A percentile compares a stretch with the other conserved stretches of the same genome.
Evolutionary conservation across 2,888 invertebrate species (phyloP).

Genomic region (Julus scanicus): DNA sequence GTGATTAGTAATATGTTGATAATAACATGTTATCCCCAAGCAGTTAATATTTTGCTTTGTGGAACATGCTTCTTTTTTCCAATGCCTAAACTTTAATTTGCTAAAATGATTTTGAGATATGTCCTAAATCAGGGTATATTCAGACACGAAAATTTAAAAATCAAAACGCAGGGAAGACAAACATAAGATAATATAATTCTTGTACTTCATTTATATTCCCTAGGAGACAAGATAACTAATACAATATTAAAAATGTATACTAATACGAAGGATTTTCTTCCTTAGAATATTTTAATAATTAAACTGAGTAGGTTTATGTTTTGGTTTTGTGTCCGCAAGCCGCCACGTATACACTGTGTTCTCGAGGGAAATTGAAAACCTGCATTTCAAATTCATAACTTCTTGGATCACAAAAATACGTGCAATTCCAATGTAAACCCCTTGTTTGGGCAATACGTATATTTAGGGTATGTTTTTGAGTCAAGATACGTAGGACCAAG

Average conservation of each 20-base stretch:
- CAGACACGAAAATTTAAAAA: no score
- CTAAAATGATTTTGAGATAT: not conserved
- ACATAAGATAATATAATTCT: not conserved
- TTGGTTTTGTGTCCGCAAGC: not conserved
- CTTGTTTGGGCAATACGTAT: not conserved
- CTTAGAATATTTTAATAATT: constrained; percentile 5
- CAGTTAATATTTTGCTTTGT: no score
- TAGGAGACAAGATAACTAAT: not conserved
- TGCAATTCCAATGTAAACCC: not conserved
- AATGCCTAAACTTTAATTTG: not conserved
- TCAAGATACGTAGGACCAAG: no score
- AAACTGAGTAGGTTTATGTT: not conserved
- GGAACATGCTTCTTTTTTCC: no score
- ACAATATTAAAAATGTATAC: not conserved
- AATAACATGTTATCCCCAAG: no score
- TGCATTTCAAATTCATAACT: not conserved
- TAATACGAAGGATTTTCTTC: not conserved
- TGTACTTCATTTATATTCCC: not conserved
- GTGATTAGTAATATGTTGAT: no score
- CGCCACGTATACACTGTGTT: not conserved
- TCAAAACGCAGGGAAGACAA: no score
- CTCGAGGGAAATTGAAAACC: not conserved
- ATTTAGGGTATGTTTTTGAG: no score
- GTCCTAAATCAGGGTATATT: not conserved
- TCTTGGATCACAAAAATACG: not conserved